Conservation (phyloP, 2,797 vertebrate genomes). For the Xyrichtys novacula region DNA sequence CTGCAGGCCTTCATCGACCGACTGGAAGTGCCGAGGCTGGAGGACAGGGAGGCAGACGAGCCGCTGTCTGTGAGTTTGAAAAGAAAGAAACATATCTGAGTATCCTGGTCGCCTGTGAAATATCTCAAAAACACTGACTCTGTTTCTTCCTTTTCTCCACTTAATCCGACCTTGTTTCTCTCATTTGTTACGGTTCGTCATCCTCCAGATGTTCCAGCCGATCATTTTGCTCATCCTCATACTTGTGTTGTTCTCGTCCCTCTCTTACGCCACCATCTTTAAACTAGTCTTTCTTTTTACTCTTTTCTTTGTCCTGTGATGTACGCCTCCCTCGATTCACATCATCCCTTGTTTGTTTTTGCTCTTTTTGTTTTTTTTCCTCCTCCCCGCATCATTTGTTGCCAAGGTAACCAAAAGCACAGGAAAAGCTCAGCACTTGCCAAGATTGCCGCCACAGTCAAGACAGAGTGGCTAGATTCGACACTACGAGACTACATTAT, state of each 20-base stretch:
- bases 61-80: conserved; percentile 95
- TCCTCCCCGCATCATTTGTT: conserved; percentile 78
- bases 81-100: neutral
- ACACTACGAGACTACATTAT: conserved; percentile 75
- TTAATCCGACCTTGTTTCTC: conserved; percentile 40
- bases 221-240: conserved; percentile 99
- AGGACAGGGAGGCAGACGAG: conserved; percentile 91
- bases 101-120: conserved; percentile 8
- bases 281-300: conserved; percentile 99
- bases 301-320: conserved; percentile 98
- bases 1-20: conserved; percentile 95
- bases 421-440: conserved; percentile 89
- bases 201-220: conserved; percentile 98
- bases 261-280: conserved; percentile 99
- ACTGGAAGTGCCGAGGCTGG: conserved; percentile 91
- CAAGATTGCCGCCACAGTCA: conserved; percentile 73
- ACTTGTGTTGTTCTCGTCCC: conserved; percentile 98
- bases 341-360: conserved; percentile 84
- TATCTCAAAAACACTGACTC: conserved; percentile 35
- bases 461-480: conserved; percentile 76
- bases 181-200: conserved; percentile 25
- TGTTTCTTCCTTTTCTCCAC: conserved; percentile 53
- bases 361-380: conserved; percentile 86
- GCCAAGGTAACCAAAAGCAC: conserved; percentile 91
- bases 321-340: conserved; percentile 78